Percentiles rank a stretch among this genome's conserved stretches.
Evolutionary conservation across 1,140 invertebrate genomes (phyloP).

Genomic region (Cotesia chilonis): DNA sequence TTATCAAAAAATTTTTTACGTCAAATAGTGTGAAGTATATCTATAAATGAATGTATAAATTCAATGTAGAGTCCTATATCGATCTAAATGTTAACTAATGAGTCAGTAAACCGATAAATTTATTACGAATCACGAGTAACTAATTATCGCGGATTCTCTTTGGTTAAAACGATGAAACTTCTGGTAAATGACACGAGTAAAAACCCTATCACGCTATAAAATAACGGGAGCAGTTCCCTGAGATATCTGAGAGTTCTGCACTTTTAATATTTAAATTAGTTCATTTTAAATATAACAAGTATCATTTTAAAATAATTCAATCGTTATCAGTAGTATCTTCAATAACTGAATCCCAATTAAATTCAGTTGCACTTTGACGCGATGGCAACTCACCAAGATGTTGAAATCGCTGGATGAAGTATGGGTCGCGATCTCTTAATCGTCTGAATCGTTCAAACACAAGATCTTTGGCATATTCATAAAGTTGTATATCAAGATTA

Average conservation of each 20-base stretch:
- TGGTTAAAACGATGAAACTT: conserved; percentile 22
- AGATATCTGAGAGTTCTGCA: conserved; percentile 26
- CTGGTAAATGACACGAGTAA: conserved; percentile 6
- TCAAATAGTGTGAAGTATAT: no score
- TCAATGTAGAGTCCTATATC: no score
- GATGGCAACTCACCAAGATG: conserved; percentile 79
- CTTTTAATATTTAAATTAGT: conserved; percentile 27
- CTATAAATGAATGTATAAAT: no score
- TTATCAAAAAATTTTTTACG: no score
- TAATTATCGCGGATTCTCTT: background rate
- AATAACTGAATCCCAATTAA: conserved; percentile 86
- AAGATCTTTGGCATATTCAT: conserved; percentile 90
- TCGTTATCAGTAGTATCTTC: conserved; percentile 73
- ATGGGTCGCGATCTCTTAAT: conserved; percentile 78
- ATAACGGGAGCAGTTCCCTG: conserved; percentile 5
- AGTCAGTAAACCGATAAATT: background rate
- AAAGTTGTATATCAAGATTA: conserved; percentile 90
- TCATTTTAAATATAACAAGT: background rate
- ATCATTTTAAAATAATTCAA: conserved; percentile 38
- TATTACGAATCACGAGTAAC: background rate
- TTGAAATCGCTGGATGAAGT: conserved; percentile 82
- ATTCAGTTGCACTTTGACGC: conserved; percentile 78
- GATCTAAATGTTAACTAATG: background rate
- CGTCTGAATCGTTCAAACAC: conserved; percentile 84
- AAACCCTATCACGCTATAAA: conserved; percentile 12